phyloP scores from a whole-genome alignment of 2,797 vertebrate genomes.

The Darevskia mixta region DNA sequence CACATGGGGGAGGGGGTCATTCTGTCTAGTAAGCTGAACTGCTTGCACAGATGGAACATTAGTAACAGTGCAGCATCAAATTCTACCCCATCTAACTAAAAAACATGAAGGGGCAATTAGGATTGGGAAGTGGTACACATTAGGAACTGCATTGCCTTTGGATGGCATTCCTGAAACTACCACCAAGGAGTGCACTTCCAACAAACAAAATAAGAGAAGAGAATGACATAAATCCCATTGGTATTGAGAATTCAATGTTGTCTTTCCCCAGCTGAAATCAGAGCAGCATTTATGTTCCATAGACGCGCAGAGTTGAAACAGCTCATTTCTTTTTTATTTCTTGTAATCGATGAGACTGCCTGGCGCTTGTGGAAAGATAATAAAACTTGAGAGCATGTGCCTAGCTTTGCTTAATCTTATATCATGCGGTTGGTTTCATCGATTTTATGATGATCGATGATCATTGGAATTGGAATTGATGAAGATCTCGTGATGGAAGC shows the following conservation, averaged over 20 bases:
- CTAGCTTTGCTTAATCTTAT: conserved; percentile 5
- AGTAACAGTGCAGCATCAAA: no score
- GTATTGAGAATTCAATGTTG: neutral
- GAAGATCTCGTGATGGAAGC: neutral
- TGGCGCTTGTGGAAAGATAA: neutral
- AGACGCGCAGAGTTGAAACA: neutral
- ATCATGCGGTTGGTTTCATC: conserved; percentile 4
- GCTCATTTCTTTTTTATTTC: neutral
- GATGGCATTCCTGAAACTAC: neutral
- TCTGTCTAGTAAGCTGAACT: no score
- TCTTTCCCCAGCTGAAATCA: neutral
- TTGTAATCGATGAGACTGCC: neutral
- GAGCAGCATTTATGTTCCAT: neutral
- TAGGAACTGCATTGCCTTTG: neutral
- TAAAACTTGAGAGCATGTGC: conserved; percentile 2
- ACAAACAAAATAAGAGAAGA: neutral
- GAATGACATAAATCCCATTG: neutral
- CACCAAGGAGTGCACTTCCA: neutral
- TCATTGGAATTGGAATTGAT: neutral
- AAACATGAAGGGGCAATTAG: neutral
- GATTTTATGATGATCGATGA: conserved; percentile 8
- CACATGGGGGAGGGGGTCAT: no score
- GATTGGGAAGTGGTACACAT: neutral
- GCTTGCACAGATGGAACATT: no score
- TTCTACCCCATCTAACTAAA: neutral